phyloP scores from a whole-genome alignment of 2,113 vertebrate species.

The Anseranas semipalmata region DNA sequence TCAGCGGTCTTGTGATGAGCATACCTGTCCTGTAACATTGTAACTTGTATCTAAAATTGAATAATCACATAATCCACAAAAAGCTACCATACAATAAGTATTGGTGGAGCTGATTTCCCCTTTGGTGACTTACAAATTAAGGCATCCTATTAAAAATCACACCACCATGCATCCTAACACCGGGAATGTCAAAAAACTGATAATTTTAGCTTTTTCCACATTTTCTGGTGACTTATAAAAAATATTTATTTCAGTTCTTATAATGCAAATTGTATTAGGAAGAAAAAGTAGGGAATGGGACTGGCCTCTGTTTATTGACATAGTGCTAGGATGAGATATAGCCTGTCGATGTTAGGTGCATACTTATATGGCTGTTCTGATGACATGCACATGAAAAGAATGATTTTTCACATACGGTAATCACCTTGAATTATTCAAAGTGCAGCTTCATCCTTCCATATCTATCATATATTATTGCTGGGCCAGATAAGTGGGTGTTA shows the following conservation, averaged over 20 bases:
- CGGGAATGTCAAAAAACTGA: neutral
- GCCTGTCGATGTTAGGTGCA: neutral
- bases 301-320: slow-evolving; percentile 10
- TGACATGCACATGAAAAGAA: slow-evolving; percentile 47
- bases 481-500: neutral
- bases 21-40: neutral
- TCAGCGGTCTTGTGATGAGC: neutral
- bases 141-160: neutral
- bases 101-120: neutral
- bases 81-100: neutral
- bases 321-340: neutral
- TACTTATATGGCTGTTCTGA: slow-evolving; percentile 8
- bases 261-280: neutral
- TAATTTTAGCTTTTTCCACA: neutral
- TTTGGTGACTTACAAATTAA: neutral
- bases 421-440: slow-evolving; percentile 69
- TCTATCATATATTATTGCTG: slow-evolving; percentile 50
- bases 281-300: neutral
- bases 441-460: slow-evolving; percentile 11
- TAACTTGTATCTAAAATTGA: neutral
- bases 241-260: neutral
- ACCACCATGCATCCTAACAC: neutral
- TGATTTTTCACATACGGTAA: slow-evolving; percentile 56
- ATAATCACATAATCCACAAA: neutral
- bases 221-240: neutral